phyloP scores from a whole-genome alignment of 2,113 vertebrate genomes.

The human (Homo sapiens) region GRCh38 chr2:2845501-2846000 shows the following conservation, averaged over 20 bases:
- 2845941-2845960: neutral
- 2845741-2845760: neutral
- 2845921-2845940: neutral
- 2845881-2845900: fast-evolving
- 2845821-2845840: neutral
- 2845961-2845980: fast-evolving
- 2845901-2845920: fast-evolving
- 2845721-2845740: neutral
- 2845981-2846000: fast-evolving
- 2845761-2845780: no score
- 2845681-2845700: neutral
- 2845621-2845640: fast-evolving
- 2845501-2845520: neutral
- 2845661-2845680: neutral
- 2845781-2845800: neutral
- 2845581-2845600: fast-evolving
- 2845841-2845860: neutral
- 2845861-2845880: no score
- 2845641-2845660: neutral
- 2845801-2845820: neutral
- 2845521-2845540: neutral
- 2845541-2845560: neutral
- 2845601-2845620: fast-evolving
- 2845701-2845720: neutral
- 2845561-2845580: no score